Conservation (phyloP, 1,140 invertebrate species). For the Caerostris darwini region DNA sequence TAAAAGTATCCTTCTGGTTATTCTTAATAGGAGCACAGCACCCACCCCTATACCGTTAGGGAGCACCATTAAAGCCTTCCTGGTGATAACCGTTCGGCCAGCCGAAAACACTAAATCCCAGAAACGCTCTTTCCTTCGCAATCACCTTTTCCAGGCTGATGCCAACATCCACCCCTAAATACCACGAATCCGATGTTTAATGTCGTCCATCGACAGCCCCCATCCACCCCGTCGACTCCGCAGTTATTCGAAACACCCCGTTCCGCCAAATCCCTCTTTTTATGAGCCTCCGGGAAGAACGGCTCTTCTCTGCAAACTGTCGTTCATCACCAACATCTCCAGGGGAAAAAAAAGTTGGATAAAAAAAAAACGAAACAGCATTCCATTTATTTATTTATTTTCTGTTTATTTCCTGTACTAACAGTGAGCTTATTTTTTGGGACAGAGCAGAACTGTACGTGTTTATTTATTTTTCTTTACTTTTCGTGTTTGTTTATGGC, state of each 20-base stretch:
- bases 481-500: no score
- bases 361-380: neutral
- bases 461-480: no score
- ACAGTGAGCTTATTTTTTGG: no score
- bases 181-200: conserved; percentile 1
- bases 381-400: neutral
- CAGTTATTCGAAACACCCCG: neutral
- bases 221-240: neutral
- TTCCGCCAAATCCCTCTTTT: neutral
- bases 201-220: conserved; percentile 8
- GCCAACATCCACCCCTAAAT: neutral
- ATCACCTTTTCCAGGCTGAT: neutral
- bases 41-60: no score
- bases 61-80: no score
- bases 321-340: neutral
- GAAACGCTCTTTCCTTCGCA: neutral
- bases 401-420: neutral
- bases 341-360: neutral
- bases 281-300: neutral
- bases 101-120: neutral
- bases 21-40: no score
- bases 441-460: no score
- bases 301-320: conserved; percentile 18
- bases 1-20: no score
- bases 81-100: no score